Evolutionary conservation across 2,113 vertebrate species (phyloP), one percentile per base, ranked within the genome.

Genomic region (Rhizomys pruinosus): DNA sequence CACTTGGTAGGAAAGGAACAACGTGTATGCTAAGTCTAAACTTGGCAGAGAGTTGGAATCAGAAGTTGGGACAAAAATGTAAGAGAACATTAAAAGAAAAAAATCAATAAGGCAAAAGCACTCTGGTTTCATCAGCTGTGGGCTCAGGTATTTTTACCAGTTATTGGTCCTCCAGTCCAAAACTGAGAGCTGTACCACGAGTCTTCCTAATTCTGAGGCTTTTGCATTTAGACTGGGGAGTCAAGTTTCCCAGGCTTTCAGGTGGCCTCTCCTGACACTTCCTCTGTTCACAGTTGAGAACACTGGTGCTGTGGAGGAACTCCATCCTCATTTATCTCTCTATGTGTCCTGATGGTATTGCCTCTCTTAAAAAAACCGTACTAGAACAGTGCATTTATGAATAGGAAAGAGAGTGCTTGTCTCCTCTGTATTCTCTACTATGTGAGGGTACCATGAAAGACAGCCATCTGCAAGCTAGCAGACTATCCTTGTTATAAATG

Each of bases 261-360:
- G 32, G 25, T 52, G 32, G 16, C 9, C 39, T 47, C 68, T 44
- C 32, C 3, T n/a, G 22, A n/a, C 22, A 61, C 44, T 63, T 4
- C 34, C 10, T 61, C 9, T 16, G 5, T 61, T 22, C 68, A 81
- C 23, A 71, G 61, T 23, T 44, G 52, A 81, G 47, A 11, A 7
- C 10, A 37, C 4, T 25, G 17, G 8, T 42, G 55, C 6, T 4
- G 5, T 42, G 27, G 52, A 59, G 68, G 20, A 42, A 90, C 19
- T 44, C 8, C 7, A 6, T 80, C 42, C n/a, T 34, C 29, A 34
- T 74, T 42, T 47, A 23, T 7, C 27, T 32, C 34, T 80, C 3
- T 1, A 0, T 72, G 17, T 25, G 10, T 68, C 3, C 79, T 1
- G 10, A 16, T 90, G 25, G 0, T 1, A 15, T 9, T n/a, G 19